A percentile compares a stretch with the other conserved stretches of the same genome.
These are phyloP conservation scores for Leistus spinibarbis DNA, from an alignment of 2,888 invertebrate species.

Conservation along the genomic window DNA sequence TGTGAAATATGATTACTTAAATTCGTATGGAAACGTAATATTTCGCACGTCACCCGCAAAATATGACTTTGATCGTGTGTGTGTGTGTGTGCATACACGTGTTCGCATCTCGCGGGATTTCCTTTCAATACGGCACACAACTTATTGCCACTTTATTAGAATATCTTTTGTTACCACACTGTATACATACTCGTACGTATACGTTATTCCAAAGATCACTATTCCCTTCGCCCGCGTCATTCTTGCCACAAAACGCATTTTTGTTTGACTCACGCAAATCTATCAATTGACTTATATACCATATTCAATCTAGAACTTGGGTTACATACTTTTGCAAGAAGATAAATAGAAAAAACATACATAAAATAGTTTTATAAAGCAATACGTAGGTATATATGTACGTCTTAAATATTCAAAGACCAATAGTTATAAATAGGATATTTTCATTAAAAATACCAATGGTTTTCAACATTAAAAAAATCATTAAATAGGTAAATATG, in stretches of 20 bases:
- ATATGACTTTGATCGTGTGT: constrained; percentile 56
- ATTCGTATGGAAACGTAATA: constrained; percentile 54
- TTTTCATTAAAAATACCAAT: no score
- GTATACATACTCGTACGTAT: no score
- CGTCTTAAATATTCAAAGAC: no score
- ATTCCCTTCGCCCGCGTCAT: background rate
- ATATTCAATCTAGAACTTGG: background rate
- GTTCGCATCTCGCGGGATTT: constrained; percentile 40
- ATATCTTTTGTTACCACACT: background rate
- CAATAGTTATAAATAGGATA: no score
- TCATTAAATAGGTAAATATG: no score
- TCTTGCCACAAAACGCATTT: background rate
- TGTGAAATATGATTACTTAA: constrained; percentile 52
- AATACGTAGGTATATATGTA: no score
- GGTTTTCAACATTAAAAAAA: no score
- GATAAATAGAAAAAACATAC: no score
- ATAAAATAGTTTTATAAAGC: no score
- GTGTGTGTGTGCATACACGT: no score
- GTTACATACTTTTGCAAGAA: no score
- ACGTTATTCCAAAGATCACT: background rate
- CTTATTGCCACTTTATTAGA: background rate
- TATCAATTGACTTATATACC: background rate
- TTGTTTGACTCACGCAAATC: background rate
- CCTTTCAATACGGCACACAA: constrained; percentile 1
- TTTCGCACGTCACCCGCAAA: constrained; percentile 54